Base-by-base conservation (phyloP, 2,888 invertebrate genomes). In the Tholera decimalis region DNA sequence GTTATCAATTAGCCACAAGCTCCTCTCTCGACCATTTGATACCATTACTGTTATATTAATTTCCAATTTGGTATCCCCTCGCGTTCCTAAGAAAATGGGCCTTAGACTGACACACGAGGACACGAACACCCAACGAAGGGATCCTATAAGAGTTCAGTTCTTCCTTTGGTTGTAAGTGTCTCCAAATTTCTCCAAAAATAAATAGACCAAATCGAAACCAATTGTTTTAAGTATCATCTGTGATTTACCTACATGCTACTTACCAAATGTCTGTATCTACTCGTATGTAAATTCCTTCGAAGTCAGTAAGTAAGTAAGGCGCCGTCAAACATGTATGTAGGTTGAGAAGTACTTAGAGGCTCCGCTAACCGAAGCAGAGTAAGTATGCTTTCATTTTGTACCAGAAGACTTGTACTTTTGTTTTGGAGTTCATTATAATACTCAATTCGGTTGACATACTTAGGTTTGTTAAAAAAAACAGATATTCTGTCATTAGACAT, bases 271-370 rank as follows among this genome's bases (percentile, higher is more conserved):
- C n/a, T n/a, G n/a, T n/a, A n/a, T n/a, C n/a, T n/a, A n/a, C n/a
- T n/a, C 41, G 43, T 51, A 78, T 77, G 80, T 72, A 65, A 79
- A 77, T 68, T 79, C 51, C 20, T 18, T 56, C 53, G 18, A 59
- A 65, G 57, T 58, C 26, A 51, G 49, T 58, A 55, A 44, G 22
- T 73, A 47, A 74, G 82, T 76, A 67, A 81, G 71, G 62, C 73
- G 53, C 62, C 57, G 64, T 50, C 77, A 71, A 69, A 69, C 77
- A 82, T 66, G 71, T 80, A 82, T 66, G 71, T 80, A 77, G 82
- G 73, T 61, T 61, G 79, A 67, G 44, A 53, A 51, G 62, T 78
- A 81, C 77, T 80, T 80, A 81, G 69, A 69, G 54, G 54, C 53
- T 50, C 44, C 39, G 54, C 50, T 69, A 69, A 72, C 70, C 69